These are phyloP conservation scores for Drosophila mimetica DNA, from an alignment of 2,888 invertebrate species.

Conservation along the genomic window DNA sequence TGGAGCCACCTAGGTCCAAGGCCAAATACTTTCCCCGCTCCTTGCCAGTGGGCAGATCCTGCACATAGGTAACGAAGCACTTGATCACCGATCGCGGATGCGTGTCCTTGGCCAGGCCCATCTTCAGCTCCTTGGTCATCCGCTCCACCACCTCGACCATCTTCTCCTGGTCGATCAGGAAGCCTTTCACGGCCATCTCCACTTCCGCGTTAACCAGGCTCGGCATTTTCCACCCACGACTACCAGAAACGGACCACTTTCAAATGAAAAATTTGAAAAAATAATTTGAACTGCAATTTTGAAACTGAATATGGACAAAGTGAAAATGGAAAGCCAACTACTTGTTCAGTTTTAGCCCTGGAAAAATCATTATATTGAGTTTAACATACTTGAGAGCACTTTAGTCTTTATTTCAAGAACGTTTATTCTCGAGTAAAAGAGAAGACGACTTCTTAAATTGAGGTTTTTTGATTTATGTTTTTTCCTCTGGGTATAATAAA, in stretches of 20 bases:
- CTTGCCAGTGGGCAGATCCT: slow-evolving; percentile 96
- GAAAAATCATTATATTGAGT: too few relatives aligned
- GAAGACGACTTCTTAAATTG: too few relatives aligned
- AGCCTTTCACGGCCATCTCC: slow-evolving; percentile 79
- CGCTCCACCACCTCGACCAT: slow-evolving; percentile 89
- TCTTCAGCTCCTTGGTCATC: slow-evolving; percentile 89
- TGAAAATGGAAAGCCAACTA: neutral
- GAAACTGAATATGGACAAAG: neutral
- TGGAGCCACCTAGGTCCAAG: slow-evolving; percentile 97
- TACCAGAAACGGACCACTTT: neutral
- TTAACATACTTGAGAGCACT: too few relatives aligned
- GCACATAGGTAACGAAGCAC: slow-evolving; percentile 97
- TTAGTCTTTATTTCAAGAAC: too few relatives aligned
- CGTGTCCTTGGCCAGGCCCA: slow-evolving; percentile 90
- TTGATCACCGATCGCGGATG: slow-evolving; percentile 92
- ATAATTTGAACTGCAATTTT: slow-evolving; percentile 4
- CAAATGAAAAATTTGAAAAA: neutral
- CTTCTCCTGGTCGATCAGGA: slow-evolving; percentile 90
- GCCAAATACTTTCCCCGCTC: slow-evolving; percentile 97
- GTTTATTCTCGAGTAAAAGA: too few relatives aligned
- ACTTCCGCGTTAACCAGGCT: neutral
- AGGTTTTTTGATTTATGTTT: too few relatives aligned
- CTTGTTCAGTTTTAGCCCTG: too few relatives aligned
- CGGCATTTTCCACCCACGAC: neutral
- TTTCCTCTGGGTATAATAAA: too few relatives aligned